phyloP scores from a whole-genome alignment of 2,888 invertebrate species.

The Ariolimax columbianus region DNA sequence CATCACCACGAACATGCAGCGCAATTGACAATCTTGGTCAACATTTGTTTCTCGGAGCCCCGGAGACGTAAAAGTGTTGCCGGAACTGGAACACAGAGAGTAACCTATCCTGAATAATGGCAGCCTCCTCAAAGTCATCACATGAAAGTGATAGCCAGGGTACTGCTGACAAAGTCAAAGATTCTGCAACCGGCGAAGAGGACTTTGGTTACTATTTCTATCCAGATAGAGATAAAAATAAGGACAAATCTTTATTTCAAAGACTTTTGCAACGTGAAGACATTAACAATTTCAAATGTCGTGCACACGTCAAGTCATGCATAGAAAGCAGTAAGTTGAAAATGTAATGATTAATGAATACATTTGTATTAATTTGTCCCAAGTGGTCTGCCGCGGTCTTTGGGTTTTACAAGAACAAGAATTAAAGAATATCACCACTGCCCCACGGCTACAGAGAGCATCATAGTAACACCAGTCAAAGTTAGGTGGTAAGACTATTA shows the following conservation, averaged over 20 bases:
- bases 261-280: constrained; percentile 26
- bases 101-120: constrained; percentile 26
- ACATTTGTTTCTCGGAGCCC: too few relatives aligned
- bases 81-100: background rate
- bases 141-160: background rate
- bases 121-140: constrained; percentile 48
- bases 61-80: too few relatives aligned
- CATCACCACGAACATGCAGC: too few relatives aligned
- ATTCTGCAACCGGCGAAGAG: constrained; percentile 47
- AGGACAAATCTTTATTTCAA: constrained; percentile 42
- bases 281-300: constrained; percentile 54
- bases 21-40: too few relatives aligned
- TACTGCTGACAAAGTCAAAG: background rate
- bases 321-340: constrained; percentile 56
- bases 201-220: constrained; percentile 61
- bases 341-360: too few relatives aligned
- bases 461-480: too few relatives aligned
- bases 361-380: too few relatives aligned
- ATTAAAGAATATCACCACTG: too few relatives aligned
- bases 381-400: too few relatives aligned
- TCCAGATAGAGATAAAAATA: constrained; percentile 54
- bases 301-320: constrained; percentile 57
- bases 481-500: too few relatives aligned
- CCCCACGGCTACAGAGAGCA: too few relatives aligned
- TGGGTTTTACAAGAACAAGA: too few relatives aligned